phyloP scores from a whole-genome alignment of 2,797 vertebrate genomes.

The Sebastes matsubarae region DNA sequence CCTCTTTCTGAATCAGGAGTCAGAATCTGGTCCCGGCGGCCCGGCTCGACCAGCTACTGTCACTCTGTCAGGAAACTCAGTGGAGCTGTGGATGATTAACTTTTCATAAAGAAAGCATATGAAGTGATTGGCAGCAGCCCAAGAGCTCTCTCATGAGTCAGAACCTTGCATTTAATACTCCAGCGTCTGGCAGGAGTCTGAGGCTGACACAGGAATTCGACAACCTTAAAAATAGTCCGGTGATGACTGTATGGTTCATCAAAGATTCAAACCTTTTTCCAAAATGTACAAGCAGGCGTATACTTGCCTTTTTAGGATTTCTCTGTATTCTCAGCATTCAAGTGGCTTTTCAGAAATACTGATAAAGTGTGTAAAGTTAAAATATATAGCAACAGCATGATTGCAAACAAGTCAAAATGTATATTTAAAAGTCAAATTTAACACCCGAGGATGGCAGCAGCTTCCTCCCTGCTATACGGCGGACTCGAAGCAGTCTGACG shows the following conservation, averaged over 20 bases:
- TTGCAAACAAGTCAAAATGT: slow-evolving; percentile 4
- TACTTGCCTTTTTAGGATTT: slow-evolving; percentile 50
- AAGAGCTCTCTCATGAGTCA: slow-evolving; percentile 69
- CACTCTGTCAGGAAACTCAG: slow-evolving; percentile 70
- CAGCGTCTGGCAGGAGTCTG: slow-evolving; percentile 65
- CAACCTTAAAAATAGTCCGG: slow-evolving; percentile 69
- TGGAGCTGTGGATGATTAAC: slow-evolving; percentile 81
- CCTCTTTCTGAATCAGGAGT: background rate
- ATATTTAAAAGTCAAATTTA: slow-evolving; percentile 23
- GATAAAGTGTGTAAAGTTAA: background rate
- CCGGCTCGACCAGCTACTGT: slow-evolving; percentile 66
- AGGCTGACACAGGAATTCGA: slow-evolving; percentile 69
- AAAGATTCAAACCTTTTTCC: slow-evolving; percentile 54
- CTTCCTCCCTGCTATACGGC: slow-evolving; percentile 33
- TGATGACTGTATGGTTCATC: slow-evolving; percentile 65
- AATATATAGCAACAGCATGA: background rate
- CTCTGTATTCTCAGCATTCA: slow-evolving; percentile 30
- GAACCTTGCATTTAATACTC: slow-evolving; percentile 70
- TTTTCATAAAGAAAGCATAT: slow-evolving; percentile 84
- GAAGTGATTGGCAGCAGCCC: slow-evolving; percentile 77
- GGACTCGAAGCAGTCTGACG: slow-evolving; percentile 57
- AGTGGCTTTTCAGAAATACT: slow-evolving; percentile 34
- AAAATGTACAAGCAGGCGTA: slow-evolving; percentile 40
- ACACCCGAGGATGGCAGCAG: slow-evolving; percentile 38
- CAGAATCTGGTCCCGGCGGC: too few species aligned